Evolutionary conservation across 2,888 invertebrate genomes (phyloP).

Genomic region (Tetrapedia diversipes): DNA sequence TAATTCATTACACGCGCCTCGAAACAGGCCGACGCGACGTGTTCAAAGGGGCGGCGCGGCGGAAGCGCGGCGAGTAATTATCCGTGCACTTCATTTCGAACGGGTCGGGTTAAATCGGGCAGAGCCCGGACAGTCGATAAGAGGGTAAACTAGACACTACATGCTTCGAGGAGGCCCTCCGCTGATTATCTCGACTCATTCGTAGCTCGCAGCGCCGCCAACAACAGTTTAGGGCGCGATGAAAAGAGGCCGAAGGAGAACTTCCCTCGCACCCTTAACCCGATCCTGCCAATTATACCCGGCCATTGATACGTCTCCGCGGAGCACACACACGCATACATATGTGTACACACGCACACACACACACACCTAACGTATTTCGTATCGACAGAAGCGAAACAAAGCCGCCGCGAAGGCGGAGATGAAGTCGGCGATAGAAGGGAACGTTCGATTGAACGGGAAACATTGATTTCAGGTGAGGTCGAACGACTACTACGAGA

Average conservation of each 20-base stretch:
- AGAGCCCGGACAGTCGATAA: conserved; percentile 61
- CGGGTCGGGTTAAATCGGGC: conserved; percentile 55
- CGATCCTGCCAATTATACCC: background rate
- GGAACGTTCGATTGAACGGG: conserved; percentile 58
- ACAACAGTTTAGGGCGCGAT: background rate
- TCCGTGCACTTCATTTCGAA: conserved; percentile 58
- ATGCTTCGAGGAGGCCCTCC: conserved; percentile 55
- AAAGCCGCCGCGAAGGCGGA: background rate
- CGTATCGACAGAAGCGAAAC: background rate
- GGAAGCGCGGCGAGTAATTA: conserved; percentile 54
- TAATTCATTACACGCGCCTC: conserved; percentile 40
- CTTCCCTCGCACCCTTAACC: too few relatives aligned
- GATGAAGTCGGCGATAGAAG: conserved; percentile 47
- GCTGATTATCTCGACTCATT: conserved; percentile 62
- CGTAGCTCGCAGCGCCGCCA: conserved; percentile 44
- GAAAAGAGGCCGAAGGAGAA: background rate
- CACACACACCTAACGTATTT: too few relatives aligned
- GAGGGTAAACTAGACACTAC: conserved; percentile 61
- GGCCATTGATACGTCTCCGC: too few relatives aligned
- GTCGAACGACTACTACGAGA: conserved; percentile 95
- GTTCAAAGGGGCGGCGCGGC: background rate
- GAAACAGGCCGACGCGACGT: conserved; percentile 5
- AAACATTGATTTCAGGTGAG: conserved; percentile 87
- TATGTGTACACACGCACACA: too few relatives aligned
- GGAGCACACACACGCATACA: too few relatives aligned